Evolutionary conservation across 30 jellyfish, hydroid and myxozoan species (phyloP).

Genomic region (Catostylus mosaicus): DNA sequence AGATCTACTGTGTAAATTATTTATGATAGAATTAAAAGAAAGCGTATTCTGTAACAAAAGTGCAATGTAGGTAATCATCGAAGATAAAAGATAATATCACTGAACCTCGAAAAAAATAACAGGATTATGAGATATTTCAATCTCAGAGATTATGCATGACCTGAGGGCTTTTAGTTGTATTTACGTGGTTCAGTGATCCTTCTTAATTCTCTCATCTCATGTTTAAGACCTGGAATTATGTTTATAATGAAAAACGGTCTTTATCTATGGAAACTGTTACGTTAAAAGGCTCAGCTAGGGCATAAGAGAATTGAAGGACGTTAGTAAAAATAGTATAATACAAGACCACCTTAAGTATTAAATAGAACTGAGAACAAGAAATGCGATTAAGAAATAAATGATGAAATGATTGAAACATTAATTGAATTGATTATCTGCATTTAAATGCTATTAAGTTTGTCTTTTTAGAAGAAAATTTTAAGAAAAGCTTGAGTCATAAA

Average conservation of each 20-base stretch:
- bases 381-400: too few relatives aligned
- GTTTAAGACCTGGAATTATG: conserved; percentile 42
- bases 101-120: conserved; percentile 36
- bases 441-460: too few relatives aligned
- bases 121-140: conserved; percentile 40
- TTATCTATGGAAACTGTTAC: too few relatives aligned
- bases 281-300: too few relatives aligned
- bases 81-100: conserved; percentile 39
- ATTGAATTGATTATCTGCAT: too few relatives aligned
- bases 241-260: conserved; percentile 23
- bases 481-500: too few relatives aligned
- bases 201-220: conserved; percentile 23
- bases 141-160: conserved; percentile 55
- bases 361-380: too few relatives aligned
- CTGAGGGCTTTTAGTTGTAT: conserved; percentile 21
- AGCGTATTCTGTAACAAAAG: conserved; percentile 44
- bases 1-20: conserved; percentile 18
- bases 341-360: too few relatives aligned
- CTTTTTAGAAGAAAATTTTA: too few relatives aligned
- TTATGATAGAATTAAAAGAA: conserved; percentile 30
- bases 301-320: too few relatives aligned
- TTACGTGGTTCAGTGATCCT: conserved; percentile 7
- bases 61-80: conserved; percentile 1
- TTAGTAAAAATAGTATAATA: too few relatives aligned
- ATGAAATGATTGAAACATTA: too few relatives aligned